phyloP scores from a whole-genome alignment of 2,888 invertebrate genomes.

The Hypolimnas misippus region DNA sequence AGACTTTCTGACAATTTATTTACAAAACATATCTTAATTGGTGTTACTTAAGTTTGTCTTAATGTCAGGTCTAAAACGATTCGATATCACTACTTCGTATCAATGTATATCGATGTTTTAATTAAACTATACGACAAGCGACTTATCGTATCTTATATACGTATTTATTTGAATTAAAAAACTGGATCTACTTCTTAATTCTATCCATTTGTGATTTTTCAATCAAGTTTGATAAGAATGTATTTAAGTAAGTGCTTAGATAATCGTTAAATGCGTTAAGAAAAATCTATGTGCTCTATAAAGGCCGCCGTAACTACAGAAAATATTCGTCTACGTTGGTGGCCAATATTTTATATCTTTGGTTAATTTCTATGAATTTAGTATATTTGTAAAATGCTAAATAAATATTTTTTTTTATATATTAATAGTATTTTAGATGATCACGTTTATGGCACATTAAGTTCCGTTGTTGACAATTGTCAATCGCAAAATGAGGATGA shows the following conservation, averaged over 20 bases:
- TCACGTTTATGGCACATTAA: no score
- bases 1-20: neutral
- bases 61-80: neutral
- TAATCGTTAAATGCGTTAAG: neutral
- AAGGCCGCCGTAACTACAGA: neutral
- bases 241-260: neutral
- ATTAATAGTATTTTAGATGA: no score
- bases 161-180: conserved; percentile 1
- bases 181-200: neutral
- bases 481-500: no score
- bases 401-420: no score
- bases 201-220: neutral
- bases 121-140: conserved; percentile 7
- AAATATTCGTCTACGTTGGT: neutral
- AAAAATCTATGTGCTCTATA: neutral
- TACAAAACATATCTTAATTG: conserved; percentile 3
- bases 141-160: neutral
- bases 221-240: neutral
- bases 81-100: neutral
- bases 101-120: conserved; percentile 6
- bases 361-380: neutral
- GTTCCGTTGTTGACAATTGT: no score
- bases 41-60: conserved; percentile 11
- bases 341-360: neutral
- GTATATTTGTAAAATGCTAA: no score